phyloP scores from a whole-genome alignment of 2,113 vertebrate species.

The Peromyscus leucopus region DNA sequence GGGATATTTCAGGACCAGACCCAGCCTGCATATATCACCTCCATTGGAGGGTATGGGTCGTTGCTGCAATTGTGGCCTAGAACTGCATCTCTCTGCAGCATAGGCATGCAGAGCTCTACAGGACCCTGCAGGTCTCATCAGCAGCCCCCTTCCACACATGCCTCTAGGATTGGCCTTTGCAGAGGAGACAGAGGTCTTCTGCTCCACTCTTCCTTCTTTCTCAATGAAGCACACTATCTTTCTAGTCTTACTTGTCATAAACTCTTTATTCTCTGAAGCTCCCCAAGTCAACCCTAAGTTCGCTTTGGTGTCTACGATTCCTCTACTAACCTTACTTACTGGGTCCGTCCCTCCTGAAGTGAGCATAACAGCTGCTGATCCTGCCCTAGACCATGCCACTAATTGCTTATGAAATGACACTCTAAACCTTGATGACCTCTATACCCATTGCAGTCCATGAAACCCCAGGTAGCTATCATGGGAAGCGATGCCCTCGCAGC shows the following conservation, averaged over 20 bases:
- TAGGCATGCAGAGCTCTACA: not conserved
- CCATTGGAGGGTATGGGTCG: not conserved
- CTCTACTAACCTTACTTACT: not conserved
- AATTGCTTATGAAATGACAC: not conserved
- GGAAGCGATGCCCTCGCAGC: not conserved
- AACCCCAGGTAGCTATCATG: no score
- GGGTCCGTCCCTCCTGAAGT: not conserved
- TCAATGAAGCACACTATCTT: not conserved
- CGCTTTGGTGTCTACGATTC: not conserved
- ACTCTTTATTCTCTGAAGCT: not conserved
- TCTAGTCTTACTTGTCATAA: not conserved
- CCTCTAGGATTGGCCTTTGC: not conserved
- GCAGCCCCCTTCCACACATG: fast-evolving
- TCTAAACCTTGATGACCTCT: not conserved
- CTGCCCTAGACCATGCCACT: not conserved
- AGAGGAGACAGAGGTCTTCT: not conserved
- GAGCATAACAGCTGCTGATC: not conserved
- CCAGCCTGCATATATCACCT: not conserved
- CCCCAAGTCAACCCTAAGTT: not conserved
- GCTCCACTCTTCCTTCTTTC: not conserved
- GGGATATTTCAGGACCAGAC: not conserved
- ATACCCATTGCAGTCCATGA: not conserved
- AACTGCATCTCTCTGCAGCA: not conserved
- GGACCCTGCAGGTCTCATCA: not conserved
- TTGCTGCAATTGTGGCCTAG: not conserved